These are phyloP conservation scores for Neoarius graeffei DNA, from an alignment of 2,113 vertebrate species.

Conservation along the genomic window DNA sequence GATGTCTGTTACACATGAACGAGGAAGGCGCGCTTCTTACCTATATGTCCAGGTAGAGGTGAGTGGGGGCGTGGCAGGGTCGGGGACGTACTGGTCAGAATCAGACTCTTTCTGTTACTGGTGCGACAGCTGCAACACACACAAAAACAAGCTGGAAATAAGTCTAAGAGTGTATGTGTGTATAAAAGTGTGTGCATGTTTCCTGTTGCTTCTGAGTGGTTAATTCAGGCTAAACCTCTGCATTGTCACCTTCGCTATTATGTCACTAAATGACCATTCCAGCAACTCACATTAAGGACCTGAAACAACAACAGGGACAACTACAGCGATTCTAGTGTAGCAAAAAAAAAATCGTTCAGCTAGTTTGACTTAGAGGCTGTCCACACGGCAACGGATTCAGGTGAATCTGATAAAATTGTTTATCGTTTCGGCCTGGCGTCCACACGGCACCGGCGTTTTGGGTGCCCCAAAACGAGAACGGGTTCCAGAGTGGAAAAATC, in stretches of 20 bases:
- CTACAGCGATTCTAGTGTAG: neutral
- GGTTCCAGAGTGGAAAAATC: too few relatives aligned
- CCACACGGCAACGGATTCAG: too few relatives aligned
- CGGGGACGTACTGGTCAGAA: constrained; percentile 88
- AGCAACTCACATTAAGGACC: too few relatives aligned
- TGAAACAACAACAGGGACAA: neutral
- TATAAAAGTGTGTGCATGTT: neutral
- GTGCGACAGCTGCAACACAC: constrained; percentile 66
- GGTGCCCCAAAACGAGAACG: too few relatives aligned
- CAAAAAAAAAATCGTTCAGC: neutral
- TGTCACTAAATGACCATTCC: too few relatives aligned
- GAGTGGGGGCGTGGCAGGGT: constrained; percentile 90
- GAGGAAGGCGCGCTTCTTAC: constrained; percentile 66
- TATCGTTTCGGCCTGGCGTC: too few relatives aligned
- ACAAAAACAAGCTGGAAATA: constrained; percentile 49
- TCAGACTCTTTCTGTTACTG: constrained; percentile 57
- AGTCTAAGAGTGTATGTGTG: constrained; percentile 28
- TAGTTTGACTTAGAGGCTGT: too few relatives aligned
- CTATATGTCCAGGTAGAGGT: constrained; percentile 88
- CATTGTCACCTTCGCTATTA: neutral
- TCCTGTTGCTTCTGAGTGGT: neutral
- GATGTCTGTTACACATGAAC: neutral
- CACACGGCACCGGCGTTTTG: too few relatives aligned
- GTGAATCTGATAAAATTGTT: too few relatives aligned
- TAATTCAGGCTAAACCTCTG: neutral